Base-by-base conservation (phyloP, 2,888 invertebrate species). In the Beris chalybata region DNA sequence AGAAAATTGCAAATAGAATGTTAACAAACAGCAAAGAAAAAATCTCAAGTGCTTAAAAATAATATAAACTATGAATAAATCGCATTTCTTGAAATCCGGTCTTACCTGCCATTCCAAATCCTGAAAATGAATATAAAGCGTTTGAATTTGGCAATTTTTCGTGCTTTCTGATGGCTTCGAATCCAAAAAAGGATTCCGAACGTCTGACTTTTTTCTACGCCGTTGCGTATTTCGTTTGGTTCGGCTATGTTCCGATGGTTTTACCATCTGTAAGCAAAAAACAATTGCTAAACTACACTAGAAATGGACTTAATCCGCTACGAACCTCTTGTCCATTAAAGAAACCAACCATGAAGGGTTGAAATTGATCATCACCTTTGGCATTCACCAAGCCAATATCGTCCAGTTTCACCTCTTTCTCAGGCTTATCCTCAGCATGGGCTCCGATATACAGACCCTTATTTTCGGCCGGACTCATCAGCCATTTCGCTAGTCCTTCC, bases 311-410 rank as follows among this genome's bases (percentile, higher is more conserved):
- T 22, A 22, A 22, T 22, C 12, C 5, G 3, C 22, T 12, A 58
- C 45, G 29, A 86, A 70, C 88, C 83, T 72, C 87, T 81, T 68
- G 87, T 83, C 71, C 89, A 77, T 90, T 90, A 76, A 93, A 87
- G 79, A 93, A 97, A 0, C 92, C 94, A 9, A 95, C 95, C 85
- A 97, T 86, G 78, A 97, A 97, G 0, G 96, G 94, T 76, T 95
- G 93, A 73, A 89, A 90, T 71, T 93, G 92, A 74, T 91, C 91
- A 70, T 88, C 85, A 1, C 89, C 90, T 70, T 87, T 87, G 5
- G 88, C 85, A 71, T 91, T 91, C 15, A 93, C 87, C 44, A 95
- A 79, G 0, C 95, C 95, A 65, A 94, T 88, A 73, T 93, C 92
- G 76, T 93, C 91, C 1, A 94, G 89, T 74, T 90, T 87, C 11